A percentile compares a stretch with the other conserved stretches of the same genome.
phyloP scores from a whole-genome alignment of 2,888 invertebrate species.

The Ligdia adustata region DNA sequence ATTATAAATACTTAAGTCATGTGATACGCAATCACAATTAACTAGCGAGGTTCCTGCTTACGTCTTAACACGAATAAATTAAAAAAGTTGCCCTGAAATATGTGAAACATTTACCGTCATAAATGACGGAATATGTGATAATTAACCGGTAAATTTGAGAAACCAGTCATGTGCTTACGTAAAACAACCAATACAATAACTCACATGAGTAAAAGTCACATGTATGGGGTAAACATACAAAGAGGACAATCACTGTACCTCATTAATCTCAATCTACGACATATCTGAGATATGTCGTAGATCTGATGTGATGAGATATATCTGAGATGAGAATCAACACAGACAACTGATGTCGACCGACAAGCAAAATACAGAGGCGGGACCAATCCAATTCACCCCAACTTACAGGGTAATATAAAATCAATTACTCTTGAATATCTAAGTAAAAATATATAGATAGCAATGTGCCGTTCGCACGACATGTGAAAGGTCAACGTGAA shows the following conservation, averaged over 20 bases:
- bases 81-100: slow-evolving; percentile 9
- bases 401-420: too few relatives aligned
- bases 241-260: slow-evolving; percentile 20
- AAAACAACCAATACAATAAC: not conserved
- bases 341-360: slow-evolving; percentile 13
- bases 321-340: slow-evolving; percentile 20
- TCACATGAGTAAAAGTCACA: slow-evolving; percentile 3
- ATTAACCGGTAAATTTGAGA: slow-evolving; percentile 1
- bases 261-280: slow-evolving; percentile 35
- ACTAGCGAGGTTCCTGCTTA: slow-evolving; percentile 11
- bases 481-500: too few relatives aligned
- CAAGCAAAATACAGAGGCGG: slow-evolving; percentile 5
- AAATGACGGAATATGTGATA: slow-evolving; percentile 1
- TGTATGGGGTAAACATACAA: slow-evolving; percentile 16
- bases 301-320: too few relatives aligned
- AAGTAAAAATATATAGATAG: too few relatives aligned
- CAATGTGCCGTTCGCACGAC: too few relatives aligned
- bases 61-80: slow-evolving; percentile 7
- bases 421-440: too few relatives aligned
- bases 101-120: not conserved
- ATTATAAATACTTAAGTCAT: too few relatives aligned
- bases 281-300: too few relatives aligned
- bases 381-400: too few relatives aligned
- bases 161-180: not conserved
- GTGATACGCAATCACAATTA: too few relatives aligned